Percentiles rank a stretch among this genome's conserved stretches.
Conservation (phyloP, 2,888 invertebrate genomes). For the Tenthredo amoena region DNA sequence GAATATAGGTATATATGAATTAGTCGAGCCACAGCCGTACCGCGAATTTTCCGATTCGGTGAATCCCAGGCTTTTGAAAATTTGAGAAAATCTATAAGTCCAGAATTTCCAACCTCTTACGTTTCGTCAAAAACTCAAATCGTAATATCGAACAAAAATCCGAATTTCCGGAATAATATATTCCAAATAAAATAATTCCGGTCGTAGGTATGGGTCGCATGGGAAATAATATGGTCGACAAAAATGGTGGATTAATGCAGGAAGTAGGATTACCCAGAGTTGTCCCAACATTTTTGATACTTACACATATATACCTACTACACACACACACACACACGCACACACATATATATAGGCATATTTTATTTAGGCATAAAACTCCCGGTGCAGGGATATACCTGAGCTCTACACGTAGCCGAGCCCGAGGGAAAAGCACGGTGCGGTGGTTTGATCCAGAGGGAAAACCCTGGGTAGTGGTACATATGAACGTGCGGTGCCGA, state of each 20-base stretch:
- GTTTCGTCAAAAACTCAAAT: not conserved
- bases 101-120: too few relatives aligned
- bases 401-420: not conserved
- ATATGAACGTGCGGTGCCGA: not conserved
- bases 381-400: not conserved
- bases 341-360: not conserved
- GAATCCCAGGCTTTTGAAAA: not conserved
- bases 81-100: not conserved
- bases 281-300: not conserved
- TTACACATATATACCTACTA: not conserved
- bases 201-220: not conserved
- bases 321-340: not conserved
- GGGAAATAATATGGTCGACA: not conserved
- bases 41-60: not conserved
- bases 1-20: not conserved
- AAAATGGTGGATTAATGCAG: not conserved
- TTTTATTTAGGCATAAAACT: constrained; percentile 22
- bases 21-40: not conserved
- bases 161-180: not conserved
- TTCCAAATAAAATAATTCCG: not conserved
- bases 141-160: not conserved
- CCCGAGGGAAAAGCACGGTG: constrained; percentile 2
- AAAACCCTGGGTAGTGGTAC: not conserved
- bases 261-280: constrained; percentile 6
- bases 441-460: not conserved